A percentile compares a stretch with the other conserved stretches of the same genome.
Conservation (phyloP, 2,888 invertebrate species). For the Agrochola circellaris region DNA sequence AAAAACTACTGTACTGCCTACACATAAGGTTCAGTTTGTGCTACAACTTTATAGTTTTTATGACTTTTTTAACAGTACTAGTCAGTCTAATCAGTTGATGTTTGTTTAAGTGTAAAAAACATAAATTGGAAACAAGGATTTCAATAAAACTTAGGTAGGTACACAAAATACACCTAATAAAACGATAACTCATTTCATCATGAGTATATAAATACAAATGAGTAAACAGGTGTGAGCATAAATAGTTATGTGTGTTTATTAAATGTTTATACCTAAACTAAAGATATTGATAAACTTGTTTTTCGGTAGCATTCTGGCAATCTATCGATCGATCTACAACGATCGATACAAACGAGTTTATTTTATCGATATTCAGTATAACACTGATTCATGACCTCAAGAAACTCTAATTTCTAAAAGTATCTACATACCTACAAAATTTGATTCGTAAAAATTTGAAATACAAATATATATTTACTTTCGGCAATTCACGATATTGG, state of each 20-base stretch:
- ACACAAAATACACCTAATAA: no score
- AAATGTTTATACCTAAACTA: neutral
- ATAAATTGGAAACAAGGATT: no score
- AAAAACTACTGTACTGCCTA: no score
- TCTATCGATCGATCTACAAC: slow-evolving; percentile 22
- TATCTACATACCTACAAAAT: neutral
- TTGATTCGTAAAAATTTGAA: neutral
- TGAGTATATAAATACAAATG: no score
- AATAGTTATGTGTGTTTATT: neutral
- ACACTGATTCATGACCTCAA: neutral
- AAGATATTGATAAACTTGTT: slow-evolving; percentile 3
- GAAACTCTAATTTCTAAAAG: neutral
- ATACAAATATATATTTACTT: slow-evolving; percentile 13
- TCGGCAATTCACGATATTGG: slow-evolving; percentile 21
- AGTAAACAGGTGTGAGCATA: neutral
- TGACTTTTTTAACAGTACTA: no score
- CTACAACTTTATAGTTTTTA: no score
- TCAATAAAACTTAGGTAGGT: no score
- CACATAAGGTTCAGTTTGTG: no score
- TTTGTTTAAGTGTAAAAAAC: no score
- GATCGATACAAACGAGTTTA: neutral
- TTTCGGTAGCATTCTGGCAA: slow-evolving; percentile 15
- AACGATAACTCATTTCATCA: no score
- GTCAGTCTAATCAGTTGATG: no score
- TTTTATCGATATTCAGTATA: neutral